These are phyloP conservation scores for Syngnathus acus DNA, from an alignment of 2,797 vertebrate species.

Conservation along the genomic window DNA sequence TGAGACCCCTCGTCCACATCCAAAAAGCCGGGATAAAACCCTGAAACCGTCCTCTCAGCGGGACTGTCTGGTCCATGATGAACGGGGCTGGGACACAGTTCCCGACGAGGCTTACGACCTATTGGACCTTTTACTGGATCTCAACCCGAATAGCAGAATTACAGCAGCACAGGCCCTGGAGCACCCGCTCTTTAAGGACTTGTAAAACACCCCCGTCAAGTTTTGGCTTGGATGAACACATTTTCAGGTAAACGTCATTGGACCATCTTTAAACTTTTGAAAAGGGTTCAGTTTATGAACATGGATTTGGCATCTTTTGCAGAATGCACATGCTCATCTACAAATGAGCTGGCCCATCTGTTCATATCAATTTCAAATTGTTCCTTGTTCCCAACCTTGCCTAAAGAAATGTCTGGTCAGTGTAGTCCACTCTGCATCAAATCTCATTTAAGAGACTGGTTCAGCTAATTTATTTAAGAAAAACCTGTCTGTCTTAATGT, in stretches of 20 bases:
- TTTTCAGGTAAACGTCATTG: neutral
- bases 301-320: too few species aligned
- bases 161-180: slow-evolving; percentile 79
- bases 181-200: slow-evolving; percentile 81
- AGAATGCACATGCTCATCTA: too few species aligned
- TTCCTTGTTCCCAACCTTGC: too few species aligned
- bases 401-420: too few species aligned
- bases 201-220: slow-evolving; percentile 20
- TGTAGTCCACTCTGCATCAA: too few species aligned
- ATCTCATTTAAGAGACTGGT: too few species aligned
- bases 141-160: slow-evolving; percentile 88
- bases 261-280: neutral
- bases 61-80: slow-evolving; percentile 12
- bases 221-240: neutral
- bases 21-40: neutral
- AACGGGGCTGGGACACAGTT: slow-evolving; percentile 77
- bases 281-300: too few species aligned
- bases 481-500: neutral
- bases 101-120: slow-evolving; percentile 86
- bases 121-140: slow-evolving; percentile 86
- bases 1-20: neutral
- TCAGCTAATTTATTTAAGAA: neutral
- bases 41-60: neutral
- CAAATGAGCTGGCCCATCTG: too few species aligned
- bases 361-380: too few species aligned